Percentiles rank a stretch among this genome's conserved stretches.
Evolutionary conservation across 2,797 vertebrate genomes (phyloP).

Genomic region (Sebastes itinus): DNA sequence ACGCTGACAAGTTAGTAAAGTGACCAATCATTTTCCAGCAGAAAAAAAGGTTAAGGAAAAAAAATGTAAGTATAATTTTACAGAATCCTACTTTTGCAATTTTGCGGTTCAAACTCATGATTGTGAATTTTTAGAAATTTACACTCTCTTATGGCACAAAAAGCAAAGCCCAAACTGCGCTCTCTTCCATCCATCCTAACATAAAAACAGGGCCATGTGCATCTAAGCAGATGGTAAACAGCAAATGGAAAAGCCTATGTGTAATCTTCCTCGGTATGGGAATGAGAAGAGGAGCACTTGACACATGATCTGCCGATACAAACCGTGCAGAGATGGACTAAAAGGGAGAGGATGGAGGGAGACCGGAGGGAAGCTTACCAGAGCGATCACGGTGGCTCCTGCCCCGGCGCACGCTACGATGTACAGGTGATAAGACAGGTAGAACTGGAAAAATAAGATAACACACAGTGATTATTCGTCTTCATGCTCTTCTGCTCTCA

Average conservation of each 20-base stretch:
- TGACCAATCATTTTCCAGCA: constrained; percentile 38
- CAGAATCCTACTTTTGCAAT: background rate
- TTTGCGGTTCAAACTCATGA: background rate
- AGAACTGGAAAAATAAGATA: constrained; percentile 87
- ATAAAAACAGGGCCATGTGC: constrained; percentile 42
- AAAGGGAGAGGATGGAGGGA: constrained; percentile 36
- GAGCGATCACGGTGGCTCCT: constrained; percentile 96
- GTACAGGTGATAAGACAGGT: constrained; percentile 98
- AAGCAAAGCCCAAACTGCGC: constrained; percentile 1
- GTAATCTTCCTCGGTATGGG: constrained; percentile 40
- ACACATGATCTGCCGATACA: constrained; percentile 61
- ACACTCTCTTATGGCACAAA: background rate
- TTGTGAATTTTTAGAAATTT: background rate
- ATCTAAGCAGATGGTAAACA: constrained; percentile 70
- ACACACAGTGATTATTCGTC: background rate
- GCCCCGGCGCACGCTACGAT: constrained; percentile 98
- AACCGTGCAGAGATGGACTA: constrained; percentile 66
- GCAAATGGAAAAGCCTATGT: constrained; percentile 59
- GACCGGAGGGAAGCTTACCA: constrained; percentile 86
- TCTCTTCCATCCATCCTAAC: constrained; percentile 13
- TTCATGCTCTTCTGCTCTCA: background rate
- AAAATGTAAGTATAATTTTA: constrained; percentile 10
- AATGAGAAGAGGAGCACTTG: constrained; percentile 56
- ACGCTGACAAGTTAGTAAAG: constrained; percentile 51
- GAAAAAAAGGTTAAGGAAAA: constrained; percentile 12